Evolutionary conservation across 2,888 invertebrate genomes (phyloP).

Genomic region (Zaprionus bogoriensis): DNA sequence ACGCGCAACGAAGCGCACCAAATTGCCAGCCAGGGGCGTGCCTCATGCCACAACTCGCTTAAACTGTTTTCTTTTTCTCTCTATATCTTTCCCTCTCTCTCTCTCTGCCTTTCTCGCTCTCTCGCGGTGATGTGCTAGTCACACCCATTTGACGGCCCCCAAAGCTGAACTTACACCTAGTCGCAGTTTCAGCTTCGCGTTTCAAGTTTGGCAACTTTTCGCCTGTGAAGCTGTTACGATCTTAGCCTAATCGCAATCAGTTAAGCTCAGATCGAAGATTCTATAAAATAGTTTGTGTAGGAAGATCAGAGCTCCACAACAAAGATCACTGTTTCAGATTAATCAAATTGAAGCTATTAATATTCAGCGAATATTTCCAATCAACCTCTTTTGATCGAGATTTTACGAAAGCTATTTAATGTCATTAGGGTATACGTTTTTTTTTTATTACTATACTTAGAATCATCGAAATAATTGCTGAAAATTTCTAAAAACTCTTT

Average conservation of each 20-base stretch:
- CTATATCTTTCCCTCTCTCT: neutral
- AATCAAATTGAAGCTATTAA: no score
- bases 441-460: no score
- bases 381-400: no score
- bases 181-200: slow-evolving; percentile 1
- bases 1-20: slow-evolving; percentile 73
- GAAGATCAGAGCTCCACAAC: neutral
- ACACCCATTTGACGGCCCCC: slow-evolving; percentile 12
- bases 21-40: slow-evolving; percentile 64
- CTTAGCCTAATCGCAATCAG: neutral
- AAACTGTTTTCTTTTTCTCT: slow-evolving; percentile 13
- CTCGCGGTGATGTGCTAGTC: no score
- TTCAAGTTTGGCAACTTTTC: slow-evolving; percentile 8
- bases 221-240: neutral
- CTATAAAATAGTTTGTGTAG: neutral
- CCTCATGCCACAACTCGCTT: slow-evolving; percentile 63
- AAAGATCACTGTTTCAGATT: no score
- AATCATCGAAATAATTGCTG: no score
- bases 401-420: no score
- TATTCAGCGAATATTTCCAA: no score
- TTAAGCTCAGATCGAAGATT: neutral
- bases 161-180: slow-evolving; percentile 23
- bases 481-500: no score
- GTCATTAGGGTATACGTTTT: no score
- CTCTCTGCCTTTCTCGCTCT: neutral